A percentile compares a stretch with the other conserved stretches of the same genome.
Conservation (phyloP, 2,888 invertebrate genomes). For the Drosophila melanosoma region DNA sequence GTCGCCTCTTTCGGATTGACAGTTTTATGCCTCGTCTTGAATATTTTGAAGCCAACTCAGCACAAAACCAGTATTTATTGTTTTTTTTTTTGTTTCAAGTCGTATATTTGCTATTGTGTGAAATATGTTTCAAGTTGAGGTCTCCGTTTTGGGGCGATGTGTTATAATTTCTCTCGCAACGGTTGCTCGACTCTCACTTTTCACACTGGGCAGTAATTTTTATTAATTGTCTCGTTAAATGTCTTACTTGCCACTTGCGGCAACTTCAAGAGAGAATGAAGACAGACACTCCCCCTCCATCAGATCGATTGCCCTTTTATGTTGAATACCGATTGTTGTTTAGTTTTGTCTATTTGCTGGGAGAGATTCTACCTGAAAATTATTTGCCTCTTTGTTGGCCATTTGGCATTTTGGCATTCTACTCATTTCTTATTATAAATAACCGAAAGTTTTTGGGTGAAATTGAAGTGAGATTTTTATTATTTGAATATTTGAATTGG, state of each 20-base stretch:
- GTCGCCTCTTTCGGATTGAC: constrained; percentile 50
- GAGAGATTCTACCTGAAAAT: constrained; percentile 15
- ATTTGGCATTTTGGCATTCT: constrained; percentile 41
- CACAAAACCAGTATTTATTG: constrained; percentile 69
- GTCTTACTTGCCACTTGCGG: constrained; percentile 44
- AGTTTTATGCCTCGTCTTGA: constrained; percentile 51
- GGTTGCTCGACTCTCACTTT: constrained; percentile 78
- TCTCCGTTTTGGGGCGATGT: constrained; percentile 35
- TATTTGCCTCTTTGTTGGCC: constrained; percentile 1
- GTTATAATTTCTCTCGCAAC: constrained; percentile 73
- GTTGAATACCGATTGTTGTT: constrained; percentile 17
- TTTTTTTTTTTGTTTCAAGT: constrained; percentile 18
- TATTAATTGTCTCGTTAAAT: constrained; percentile 61
- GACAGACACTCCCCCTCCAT: background rate
- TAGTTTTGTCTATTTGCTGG: constrained; percentile 7
- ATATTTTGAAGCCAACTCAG: constrained; percentile 27
- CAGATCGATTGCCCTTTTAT: constrained; percentile 1
- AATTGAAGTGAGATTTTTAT: constrained; percentile 27
- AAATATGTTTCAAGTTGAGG: constrained; percentile 37
- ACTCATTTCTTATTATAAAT: constrained; percentile 14
- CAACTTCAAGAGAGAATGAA: constrained; percentile 18
- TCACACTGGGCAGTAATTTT: constrained; percentile 37
- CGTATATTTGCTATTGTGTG: constrained; percentile 22
- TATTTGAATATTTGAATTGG: background rate
- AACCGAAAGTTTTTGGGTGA: constrained; percentile 53